These are phyloP conservation scores for Scalopus aquaticus DNA, from an alignment of 2,113 vertebrate species.

Conservation along the genomic window DNA sequence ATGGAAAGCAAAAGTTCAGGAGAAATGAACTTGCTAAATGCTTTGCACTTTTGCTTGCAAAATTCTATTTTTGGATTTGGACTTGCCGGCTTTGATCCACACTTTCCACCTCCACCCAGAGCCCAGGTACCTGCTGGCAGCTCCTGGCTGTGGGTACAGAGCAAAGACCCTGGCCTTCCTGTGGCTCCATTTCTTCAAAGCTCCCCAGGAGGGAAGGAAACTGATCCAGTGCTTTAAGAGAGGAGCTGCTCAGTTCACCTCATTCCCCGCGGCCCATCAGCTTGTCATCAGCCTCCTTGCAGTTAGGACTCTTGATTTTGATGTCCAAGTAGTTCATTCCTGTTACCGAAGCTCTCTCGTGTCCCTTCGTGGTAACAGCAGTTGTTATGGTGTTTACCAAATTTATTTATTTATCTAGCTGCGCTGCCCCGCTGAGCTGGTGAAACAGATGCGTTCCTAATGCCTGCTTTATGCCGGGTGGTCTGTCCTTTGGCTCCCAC, in stretches of 20 bases:
- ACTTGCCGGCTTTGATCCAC: background rate
- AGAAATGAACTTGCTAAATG: conserved; percentile 34
- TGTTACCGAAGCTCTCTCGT: background rate
- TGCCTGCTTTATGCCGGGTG: background rate
- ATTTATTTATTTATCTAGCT: conserved; percentile 39
- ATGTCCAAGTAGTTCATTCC: background rate
- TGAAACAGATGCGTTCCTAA: background rate
- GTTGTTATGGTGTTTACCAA: background rate
- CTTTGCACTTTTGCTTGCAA: background rate
- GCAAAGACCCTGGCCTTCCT: conserved; percentile 6
- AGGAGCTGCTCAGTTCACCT: background rate
- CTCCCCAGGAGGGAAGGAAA: conserved; percentile 2
- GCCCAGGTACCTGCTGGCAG: background rate
- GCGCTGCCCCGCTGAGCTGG: background rate
- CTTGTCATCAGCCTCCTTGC: background rate
- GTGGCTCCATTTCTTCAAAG: conserved; percentile 16
- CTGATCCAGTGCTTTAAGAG: background rate
- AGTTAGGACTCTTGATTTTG: background rate
- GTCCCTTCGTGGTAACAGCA: background rate
- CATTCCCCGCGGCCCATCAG: background rate
- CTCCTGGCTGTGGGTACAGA: background rate
- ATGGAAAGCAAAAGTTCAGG: background rate
- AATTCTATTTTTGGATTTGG: background rate
- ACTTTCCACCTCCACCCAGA: background rate
- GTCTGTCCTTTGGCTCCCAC: background rate